These are phyloP conservation scores for Drosophila recens DNA, from an alignment of 2,888 invertebrate genomes.

Conservation along the genomic window DNA sequence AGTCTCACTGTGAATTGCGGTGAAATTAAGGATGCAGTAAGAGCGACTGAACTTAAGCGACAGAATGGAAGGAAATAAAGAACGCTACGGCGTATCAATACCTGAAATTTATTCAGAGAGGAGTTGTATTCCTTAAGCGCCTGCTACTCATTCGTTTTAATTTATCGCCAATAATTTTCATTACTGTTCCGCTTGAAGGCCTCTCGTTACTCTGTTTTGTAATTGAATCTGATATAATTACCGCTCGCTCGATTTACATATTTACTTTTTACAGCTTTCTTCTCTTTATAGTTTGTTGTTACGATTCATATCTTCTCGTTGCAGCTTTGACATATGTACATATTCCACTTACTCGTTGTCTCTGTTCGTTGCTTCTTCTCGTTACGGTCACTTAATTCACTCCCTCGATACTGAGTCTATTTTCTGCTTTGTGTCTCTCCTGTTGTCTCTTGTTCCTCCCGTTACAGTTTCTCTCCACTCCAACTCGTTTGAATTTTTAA, in stretches of 20 bases:
- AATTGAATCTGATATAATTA: neutral
- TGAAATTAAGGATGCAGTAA: conserved; percentile 15
- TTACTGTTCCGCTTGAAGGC: neutral
- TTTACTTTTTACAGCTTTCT: neutral
- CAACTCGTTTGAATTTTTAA: neutral
- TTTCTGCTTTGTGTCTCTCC: neutral
- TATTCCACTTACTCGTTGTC: neutral
- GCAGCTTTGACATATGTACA: neutral
- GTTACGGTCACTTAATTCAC: neutral
- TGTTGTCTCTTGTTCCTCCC: neutral
- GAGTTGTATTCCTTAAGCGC: neutral
- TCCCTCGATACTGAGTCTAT: neutral
- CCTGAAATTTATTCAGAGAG: neutral
- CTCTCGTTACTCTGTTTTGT: neutral
- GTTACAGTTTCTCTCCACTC: neutral
- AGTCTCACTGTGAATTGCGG: conserved; percentile 18
- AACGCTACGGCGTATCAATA: neutral
- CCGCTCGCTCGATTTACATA: neutral
- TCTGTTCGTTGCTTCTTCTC: neutral
- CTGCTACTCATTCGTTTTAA: neutral
- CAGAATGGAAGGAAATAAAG: neutral
- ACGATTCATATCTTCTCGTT: neutral
- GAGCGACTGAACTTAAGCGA: neutral
- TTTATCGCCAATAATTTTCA: neutral
- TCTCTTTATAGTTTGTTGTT: neutral